Conservation (phyloP, 2,888 invertebrate species). For the Aspidapion aeneum region DNA sequence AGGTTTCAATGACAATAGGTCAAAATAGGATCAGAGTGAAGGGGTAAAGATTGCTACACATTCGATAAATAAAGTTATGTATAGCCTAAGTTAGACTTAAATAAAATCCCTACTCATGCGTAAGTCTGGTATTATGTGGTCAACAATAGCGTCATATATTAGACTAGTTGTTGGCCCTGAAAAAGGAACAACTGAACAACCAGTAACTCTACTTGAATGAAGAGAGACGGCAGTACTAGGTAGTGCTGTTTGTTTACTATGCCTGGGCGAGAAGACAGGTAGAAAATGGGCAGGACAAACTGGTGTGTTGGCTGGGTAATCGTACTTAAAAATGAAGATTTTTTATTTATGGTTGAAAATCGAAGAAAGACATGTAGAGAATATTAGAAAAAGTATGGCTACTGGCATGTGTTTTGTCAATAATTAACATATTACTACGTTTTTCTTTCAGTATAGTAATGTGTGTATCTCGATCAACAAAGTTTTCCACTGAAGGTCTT, state of each 20-base stretch:
- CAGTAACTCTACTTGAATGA: too few relatives aligned
- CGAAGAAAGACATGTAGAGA: too few relatives aligned
- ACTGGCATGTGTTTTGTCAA: too few relatives aligned
- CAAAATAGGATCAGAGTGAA: not conserved
- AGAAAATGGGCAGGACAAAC: not conserved
- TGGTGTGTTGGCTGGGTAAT: not conserved
- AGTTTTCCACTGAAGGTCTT: too few relatives aligned
- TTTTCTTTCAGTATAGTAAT: too few relatives aligned
- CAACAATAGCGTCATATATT: not conserved
- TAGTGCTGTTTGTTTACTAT: not conserved
- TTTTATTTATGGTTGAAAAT: not conserved
- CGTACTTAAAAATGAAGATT: not conserved
- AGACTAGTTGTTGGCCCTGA: not conserved
- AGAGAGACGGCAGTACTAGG: not conserved
- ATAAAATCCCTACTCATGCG: not conserved
- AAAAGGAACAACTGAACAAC: not conserved
- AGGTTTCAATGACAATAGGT: not conserved
- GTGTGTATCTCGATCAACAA: too few relatives aligned
- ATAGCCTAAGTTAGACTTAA: not conserved
- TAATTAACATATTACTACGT: too few relatives aligned
- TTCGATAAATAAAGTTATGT: not conserved
- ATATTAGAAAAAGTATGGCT: too few relatives aligned
- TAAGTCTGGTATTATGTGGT: not conserved
- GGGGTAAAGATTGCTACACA: not conserved
- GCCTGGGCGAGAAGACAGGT: not conserved